Percentiles rank a stretch among this genome's conserved stretches.
phyloP scores from a whole-genome alignment of 2,888 invertebrate genomes.

The Rhyacophila evoluta region DNA sequence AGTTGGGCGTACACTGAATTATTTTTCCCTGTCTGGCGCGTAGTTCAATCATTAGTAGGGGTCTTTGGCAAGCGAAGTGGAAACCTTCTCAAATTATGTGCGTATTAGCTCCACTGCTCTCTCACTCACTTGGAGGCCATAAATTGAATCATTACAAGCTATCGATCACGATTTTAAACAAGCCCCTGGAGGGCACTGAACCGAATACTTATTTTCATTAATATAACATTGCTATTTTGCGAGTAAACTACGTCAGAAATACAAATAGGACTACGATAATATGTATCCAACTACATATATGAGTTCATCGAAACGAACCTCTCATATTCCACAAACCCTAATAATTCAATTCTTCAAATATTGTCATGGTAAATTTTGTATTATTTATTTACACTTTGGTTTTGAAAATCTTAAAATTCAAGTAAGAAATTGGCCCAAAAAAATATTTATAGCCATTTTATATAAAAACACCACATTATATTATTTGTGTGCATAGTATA shows the following conservation, averaged over 20 bases:
- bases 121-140: slow-evolving; percentile 9
- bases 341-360: no score
- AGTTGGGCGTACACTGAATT: background rate
- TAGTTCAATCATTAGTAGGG: background rate
- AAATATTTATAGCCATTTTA: no score
- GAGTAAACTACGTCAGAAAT: background rate
- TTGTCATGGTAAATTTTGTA: no score
- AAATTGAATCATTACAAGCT: slow-evolving; percentile 24
- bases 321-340: no score
- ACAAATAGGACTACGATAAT: background rate
- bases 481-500: no score
- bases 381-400: no score
- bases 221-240: background rate
- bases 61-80: slow-evolving; percentile 4
- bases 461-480: no score
- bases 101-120: slow-evolving; percentile 20
- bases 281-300: no score
- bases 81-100: slow-evolving; percentile 15
- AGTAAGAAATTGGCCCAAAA: no score
- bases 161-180: slow-evolving; percentile 22
- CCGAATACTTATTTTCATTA: slow-evolving; percentile 11
- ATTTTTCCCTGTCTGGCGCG: slow-evolving; percentile 6
- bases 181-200: slow-evolving; percentile 2
- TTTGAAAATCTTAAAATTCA: no score
- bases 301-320: no score